Evolutionary conservation across 2,113 vertebrate species (phyloP).

Genomic region (Aptenodytes forsteri): DNA sequence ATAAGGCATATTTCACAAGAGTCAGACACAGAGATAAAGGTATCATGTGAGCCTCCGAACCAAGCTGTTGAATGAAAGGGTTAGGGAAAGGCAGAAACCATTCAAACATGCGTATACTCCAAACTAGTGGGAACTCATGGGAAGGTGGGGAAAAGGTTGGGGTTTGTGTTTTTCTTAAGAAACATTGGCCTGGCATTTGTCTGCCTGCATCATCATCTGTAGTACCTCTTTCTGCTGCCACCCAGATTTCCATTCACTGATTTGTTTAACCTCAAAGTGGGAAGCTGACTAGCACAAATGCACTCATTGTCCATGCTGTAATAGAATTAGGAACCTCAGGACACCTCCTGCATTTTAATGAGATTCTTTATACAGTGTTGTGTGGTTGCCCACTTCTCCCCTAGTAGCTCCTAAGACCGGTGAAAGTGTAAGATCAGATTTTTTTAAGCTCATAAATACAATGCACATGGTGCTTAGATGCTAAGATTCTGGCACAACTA

Average conservation of each 20-base stretch:
- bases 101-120: conserved; percentile 15
- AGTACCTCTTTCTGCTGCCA: conserved; percentile 55
- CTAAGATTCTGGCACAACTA: conserved; percentile 22
- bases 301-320: conserved; percentile 58
- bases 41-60: background rate
- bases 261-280: conserved; percentile 69
- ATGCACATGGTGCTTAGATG: conserved; percentile 24
- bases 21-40: conserved; percentile 38
- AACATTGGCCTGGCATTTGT: conserved; percentile 43
- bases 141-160: conserved; percentile 22
- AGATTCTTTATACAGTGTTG: conserved; percentile 28
- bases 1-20: conserved; percentile 35
- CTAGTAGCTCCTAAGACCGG: conserved; percentile 20
- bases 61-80: conserved; percentile 27
- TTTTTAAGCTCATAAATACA: conserved; percentile 60
- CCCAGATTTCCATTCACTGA: conserved; percentile 60
- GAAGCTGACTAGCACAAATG: conserved; percentile 66
- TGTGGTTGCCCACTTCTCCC: conserved; percentile 37
- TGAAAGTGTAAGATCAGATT: conserved; percentile 41
- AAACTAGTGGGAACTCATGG: conserved; percentile 20
- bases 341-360: conserved; percentile 59
- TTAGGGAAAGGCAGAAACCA: background rate
- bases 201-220: conserved; percentile 31
- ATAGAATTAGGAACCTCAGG: conserved; percentile 68
- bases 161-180: background rate